Evolutionary conservation across 2,113 vertebrate species (phyloP), one percentile per base, ranked within the genome.

Genomic region (Podocnemis expansa): DNA sequence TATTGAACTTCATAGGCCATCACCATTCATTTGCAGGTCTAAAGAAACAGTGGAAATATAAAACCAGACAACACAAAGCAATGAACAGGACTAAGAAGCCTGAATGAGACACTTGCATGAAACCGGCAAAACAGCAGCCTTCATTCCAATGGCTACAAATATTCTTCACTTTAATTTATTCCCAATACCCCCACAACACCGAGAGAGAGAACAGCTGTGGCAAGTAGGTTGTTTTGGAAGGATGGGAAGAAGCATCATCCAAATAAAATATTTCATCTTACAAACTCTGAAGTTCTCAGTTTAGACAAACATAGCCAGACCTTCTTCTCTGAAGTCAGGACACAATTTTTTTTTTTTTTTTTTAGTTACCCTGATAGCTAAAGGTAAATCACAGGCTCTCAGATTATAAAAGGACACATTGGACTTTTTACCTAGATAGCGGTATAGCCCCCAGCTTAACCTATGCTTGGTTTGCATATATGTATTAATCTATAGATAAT

Each of bases 1-100:
- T 87, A 93, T 95, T 96, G 94, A 96, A 83, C 90, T 91, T 76
- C 78, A 19, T 4, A 82, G 83, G 63, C 88, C 34, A 47, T 70
- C 51, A 86, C 88, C 87, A 83, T 67, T 84, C 87, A 22, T 82
- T 56, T 82, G 38, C 14, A 31, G 27, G 58, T 45, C 55, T 13
- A 55, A 67, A 89, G 70, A 75, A 27, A 78, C 29, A 4, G 43
- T 58, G 75, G 41, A 19, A 52, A 34, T 2, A 14, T 9, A n/a
- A 80, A 95, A 47, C 2, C 81, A 83, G 70, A 90, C 43, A 94
- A 90, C 76, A 91, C 90, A 80, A 43, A 73, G 29, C 13, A 84
- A 7, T 21, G 5, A n/a, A 8, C 45, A 89, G 5, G 84, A 3
- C 27, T 0, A 0, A 0, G 8, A 45, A 41, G 58, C 16, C 19